Evolutionary conservation across 2,113 vertebrate genomes (phyloP), one percentile per base, ranked within the genome.

Genomic region (Lathamus discolor): DNA sequence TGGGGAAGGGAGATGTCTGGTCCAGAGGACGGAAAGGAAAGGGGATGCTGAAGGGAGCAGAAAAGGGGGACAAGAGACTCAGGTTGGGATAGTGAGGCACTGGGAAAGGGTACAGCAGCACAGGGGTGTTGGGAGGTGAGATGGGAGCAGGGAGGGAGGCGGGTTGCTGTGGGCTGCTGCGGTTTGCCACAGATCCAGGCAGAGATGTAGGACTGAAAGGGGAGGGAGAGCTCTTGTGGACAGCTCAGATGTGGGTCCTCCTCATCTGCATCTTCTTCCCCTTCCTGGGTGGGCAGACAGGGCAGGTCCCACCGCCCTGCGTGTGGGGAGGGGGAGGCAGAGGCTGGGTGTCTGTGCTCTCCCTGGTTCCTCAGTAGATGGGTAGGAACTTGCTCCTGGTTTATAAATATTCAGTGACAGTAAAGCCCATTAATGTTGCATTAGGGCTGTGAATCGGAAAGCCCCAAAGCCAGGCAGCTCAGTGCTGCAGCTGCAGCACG

Each of bases 381-480:
- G 77, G 83, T 61, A 94, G 57, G 59, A 94, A 93, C 80, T 94
- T 89, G 86, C 88, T 94, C 61, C 77, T 39, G 74, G 52, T 96
- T 96, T 95, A 97, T 97, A 96, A 97, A 97, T 96, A 97, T 96
- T 97, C 95, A 95, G 63, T 0, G 5, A 44, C 77, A 79, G 93
- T 69, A 90, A 79, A 96, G 68, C 11, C 92, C 91, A 97, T 96
- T 96, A 97, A 97, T 95, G 93, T 96, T 97, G 95, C 92, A 96
- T 96, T 94, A 97, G 82, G 88, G 93, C 95, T 94, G 96, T 91
- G 96, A 96, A 27, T 97, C 54, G 25, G 92, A 95, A 96, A 95
- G 92, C 92, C 92, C 92, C 88, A 89, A 79, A 97, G 96, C 88
- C 93, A 84, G 88, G 74, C 95, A 62, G 86, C 91, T 79, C 62